Evolutionary conservation across 2,888 invertebrate species (phyloP), one percentile per base, ranked within the genome.

Genomic region (Timema cristinae): DNA sequence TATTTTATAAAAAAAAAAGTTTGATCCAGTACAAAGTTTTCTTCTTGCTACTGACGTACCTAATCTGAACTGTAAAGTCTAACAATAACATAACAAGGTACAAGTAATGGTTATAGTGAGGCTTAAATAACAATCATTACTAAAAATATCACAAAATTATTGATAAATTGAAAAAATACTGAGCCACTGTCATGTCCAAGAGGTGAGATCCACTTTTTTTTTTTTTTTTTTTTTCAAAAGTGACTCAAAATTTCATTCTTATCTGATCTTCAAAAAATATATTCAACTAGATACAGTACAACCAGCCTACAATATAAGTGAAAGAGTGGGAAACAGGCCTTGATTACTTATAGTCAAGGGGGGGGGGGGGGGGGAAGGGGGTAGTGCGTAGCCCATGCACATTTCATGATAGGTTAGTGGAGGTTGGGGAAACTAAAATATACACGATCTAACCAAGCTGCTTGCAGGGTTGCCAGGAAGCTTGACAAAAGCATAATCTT

Each of bases 121-220:
- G 84, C 84, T 84, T 84, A 84, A 84, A 83, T 84, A 84, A 84
- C 84, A 84, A 83, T 82, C 83, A 73, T 84, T 84, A 84, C 83
- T 84, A 84, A 85, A 85, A 84, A 84, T 84, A 85, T 85, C 84
- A 85, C 84, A 85, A 84, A 84, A 84, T 75, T 73, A 74, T 83
- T 83, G 82, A 84, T 83, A 82, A 84, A 83, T 83, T 83, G 81
- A 84, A 83, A 84, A 83, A 82, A 82, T 81, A 83, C 82, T 82
- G 82, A 83, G 82, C 83, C 83, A 83, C 82, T 80, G 80, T 80
- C 78, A 80, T 81, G 80, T 80, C 80, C 78, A 72, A 63, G 32
- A 75, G 75, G 73, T 72, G 75, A 76, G 74, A 76, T 73, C 73
- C 74, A 75, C 75, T 76, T 76, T 74, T n/a, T n/a, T n/a, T n/a